Evolutionary conservation across 2,888 invertebrate genomes (phyloP), one percentile per base, ranked within the genome.

Genomic region (Rhingia rostrata): DNA sequence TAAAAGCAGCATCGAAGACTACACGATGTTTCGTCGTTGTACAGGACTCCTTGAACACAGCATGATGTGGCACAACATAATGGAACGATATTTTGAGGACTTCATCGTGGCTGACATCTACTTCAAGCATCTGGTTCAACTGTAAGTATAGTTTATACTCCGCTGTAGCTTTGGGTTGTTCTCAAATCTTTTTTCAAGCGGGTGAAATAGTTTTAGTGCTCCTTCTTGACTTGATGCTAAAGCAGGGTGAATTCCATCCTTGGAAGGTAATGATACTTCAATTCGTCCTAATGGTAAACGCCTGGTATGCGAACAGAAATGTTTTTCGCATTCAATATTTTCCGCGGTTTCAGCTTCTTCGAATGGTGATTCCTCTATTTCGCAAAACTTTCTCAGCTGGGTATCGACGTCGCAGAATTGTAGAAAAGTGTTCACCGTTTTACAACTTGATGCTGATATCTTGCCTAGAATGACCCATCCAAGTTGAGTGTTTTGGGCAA

Each of bases 1-100:
- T 45, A 54, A 54, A 54, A 4, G 73, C n/a, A 7, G 54, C 63
- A 22, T 74, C 63, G 10, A 74, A 74, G 4, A 58, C 54, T 2
- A 63, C 54, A 2, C 73, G 53, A 1, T 47, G 9, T 4, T 47
- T 54, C 4, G 63, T 63, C 39, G 64, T 58, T 0, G 74, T 56
- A 35, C 74, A 66, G 33, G 72, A 53, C 35, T 72, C 72, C 47
- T 72, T 54, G 4, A 63, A 56, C 4, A 73, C 56, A 9, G 73
- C 73, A 37, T 73, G 54, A 32, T 73, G 37, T 43, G 35, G 53
- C 4, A 61, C 53, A 54, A 63, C 10, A 22, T 73, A 73, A 41
- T 73, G 63, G 39, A 58, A 69, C 12, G 47, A 49, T 7, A 60
- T 33, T 2, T 51, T 9, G 7, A 63, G 32, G 45, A 63, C 14